Conservation (phyloP, 1,140 invertebrate species). For the Lethocerus indicus region DNA sequence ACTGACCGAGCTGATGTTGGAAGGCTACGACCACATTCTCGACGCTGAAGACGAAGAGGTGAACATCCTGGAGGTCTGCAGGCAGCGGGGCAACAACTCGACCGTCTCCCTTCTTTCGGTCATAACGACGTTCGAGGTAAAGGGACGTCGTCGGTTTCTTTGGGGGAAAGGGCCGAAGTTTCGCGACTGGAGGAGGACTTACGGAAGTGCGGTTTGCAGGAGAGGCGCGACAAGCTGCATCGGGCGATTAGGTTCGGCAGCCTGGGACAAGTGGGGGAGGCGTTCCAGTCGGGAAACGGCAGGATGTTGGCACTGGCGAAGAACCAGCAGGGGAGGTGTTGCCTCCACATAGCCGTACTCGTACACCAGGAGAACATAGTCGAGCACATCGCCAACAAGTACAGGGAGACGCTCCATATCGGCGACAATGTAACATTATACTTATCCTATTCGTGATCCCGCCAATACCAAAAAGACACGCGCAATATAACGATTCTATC, state of each 20-base stretch:
- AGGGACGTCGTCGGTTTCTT: background rate
- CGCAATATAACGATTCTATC: no score
- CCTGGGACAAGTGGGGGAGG: conserved; percentile 29
- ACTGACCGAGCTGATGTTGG: conserved; percentile 54
- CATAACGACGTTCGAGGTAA: conserved; percentile 44
- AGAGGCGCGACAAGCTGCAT: conserved; percentile 57
- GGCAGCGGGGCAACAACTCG: conserved; percentile 37
- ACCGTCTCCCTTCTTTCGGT: conserved; percentile 45
- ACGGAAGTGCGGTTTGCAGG: conserved; percentile 26
- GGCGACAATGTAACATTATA: conserved; percentile 83
- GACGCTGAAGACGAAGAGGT: conserved; percentile 52
- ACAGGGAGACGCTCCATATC: conserved; percentile 49
- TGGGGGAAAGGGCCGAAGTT: background rate
- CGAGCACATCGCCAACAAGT: conserved; percentile 47
- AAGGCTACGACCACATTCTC: conserved; percentile 77
- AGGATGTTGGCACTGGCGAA: conserved; percentile 53
- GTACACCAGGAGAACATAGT: conserved; percentile 62
- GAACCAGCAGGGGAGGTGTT: conserved; percentile 43
- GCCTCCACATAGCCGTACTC: conserved; percentile 67
- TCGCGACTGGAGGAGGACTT: background rate
- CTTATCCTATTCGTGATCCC: no score
- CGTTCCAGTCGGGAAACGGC: conserved; percentile 37
- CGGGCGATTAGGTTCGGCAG: conserved; percentile 50
- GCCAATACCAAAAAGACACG: no score
- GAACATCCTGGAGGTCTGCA: conserved; percentile 46